Conservation (phyloP, 2,888 invertebrate genomes). For the Dyspetes luteomarginatus region DNA sequence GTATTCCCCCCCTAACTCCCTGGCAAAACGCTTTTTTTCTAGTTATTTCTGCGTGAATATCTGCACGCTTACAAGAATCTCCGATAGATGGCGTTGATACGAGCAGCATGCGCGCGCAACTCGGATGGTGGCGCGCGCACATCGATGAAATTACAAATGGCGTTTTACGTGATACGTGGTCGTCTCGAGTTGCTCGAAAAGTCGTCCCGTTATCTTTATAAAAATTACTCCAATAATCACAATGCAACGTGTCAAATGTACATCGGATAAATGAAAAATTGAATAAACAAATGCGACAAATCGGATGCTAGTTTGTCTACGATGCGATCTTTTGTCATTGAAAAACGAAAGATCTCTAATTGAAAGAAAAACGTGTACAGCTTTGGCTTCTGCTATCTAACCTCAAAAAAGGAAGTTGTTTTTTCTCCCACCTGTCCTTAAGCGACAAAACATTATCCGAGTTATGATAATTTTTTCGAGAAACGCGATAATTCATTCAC, state of each 20-base stretch:
- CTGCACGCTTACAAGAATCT: neutral
- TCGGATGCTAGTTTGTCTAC: conserved; percentile 15
- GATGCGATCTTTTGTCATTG: neutral
- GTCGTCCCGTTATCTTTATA: conserved; percentile 3
- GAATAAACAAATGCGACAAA: conserved; percentile 11
- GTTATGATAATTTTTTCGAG: conserved; percentile 41
- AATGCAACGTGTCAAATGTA: neutral
- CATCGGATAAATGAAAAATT: conserved; percentile 39
- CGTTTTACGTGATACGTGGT: conserved; percentile 49
- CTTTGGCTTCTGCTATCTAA: conserved; percentile 16
- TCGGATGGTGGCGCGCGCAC: neutral
- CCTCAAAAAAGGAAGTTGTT: conserved; percentile 26
- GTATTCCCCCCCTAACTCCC: no score
- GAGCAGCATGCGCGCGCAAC: neutral
- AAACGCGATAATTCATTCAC: neutral
- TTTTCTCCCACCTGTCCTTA: neutral
- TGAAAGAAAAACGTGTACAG: conserved; percentile 13
- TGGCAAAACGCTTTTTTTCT: neutral
- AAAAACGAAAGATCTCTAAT: neutral
- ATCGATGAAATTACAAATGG: conserved; percentile 55
- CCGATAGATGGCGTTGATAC: neutral
- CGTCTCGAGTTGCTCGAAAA: conserved; percentile 22
- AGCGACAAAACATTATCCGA: neutral
- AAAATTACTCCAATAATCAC: conserved; percentile 1
- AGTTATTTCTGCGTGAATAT: neutral